Conservation (phyloP, 2,888 invertebrate species). For the Adineta ricciae region DNA sequence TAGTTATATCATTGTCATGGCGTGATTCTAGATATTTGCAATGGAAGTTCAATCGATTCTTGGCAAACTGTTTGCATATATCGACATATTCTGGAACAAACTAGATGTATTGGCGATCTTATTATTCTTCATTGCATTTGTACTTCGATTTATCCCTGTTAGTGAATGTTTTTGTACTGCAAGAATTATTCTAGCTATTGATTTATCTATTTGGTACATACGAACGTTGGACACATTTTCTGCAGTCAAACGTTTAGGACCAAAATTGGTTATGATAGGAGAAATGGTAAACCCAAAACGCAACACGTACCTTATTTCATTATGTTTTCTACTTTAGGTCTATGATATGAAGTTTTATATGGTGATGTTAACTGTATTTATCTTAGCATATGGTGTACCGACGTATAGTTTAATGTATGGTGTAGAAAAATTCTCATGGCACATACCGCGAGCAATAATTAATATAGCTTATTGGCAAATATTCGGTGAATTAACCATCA, state of each 20-base stretch:
- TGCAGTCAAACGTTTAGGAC: slow-evolving; percentile 45
- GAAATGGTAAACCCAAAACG: slow-evolving; percentile 42
- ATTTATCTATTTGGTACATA: slow-evolving; percentile 44
- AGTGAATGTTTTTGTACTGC: slow-evolving; percentile 40
- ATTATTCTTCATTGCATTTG: slow-evolving; percentile 42
- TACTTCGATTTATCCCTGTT: slow-evolving; percentile 37
- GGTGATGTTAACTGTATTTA: slow-evolving; percentile 47
- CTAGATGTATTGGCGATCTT: slow-evolving; percentile 43
- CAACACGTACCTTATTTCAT: no score
- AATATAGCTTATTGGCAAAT: neutral
- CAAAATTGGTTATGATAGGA: slow-evolving; percentile 49
- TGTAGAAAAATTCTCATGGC: slow-evolving; percentile 36
- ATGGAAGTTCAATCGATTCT: slow-evolving; percentile 37
- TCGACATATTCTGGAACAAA: slow-evolving; percentile 47
- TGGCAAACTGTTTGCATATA: slow-evolving; percentile 42
- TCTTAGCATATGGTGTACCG: slow-evolving; percentile 46
- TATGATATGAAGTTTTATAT: slow-evolving; percentile 46
- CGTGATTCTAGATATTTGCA: slow-evolving; percentile 29
- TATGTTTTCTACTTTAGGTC: neutral
- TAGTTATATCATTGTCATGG: no score
- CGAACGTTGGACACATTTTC: slow-evolving; percentile 47
- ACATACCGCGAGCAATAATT: slow-evolving; percentile 34
- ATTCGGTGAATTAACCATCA: neutral
- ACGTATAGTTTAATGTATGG: slow-evolving; percentile 48
- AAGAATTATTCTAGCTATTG: slow-evolving; percentile 46